These are phyloP conservation scores for Chironomus riparius DNA, from an alignment of 2,888 invertebrate species.

Conservation along the genomic window DNA sequence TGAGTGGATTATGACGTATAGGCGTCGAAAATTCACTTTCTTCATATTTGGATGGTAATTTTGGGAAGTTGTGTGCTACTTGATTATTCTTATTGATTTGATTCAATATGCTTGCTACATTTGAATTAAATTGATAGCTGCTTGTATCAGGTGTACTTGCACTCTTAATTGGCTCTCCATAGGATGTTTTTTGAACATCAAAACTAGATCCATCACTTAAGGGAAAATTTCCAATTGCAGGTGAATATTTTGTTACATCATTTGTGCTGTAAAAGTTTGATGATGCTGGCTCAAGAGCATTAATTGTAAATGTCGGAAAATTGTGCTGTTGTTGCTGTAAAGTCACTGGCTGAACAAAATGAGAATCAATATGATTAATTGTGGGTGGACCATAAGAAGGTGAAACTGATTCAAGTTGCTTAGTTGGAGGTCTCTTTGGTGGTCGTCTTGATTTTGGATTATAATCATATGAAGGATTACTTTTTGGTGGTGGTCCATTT, in stretches of 20 bases:
- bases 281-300: not conserved
- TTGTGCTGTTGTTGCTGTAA: not conserved
- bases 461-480: not conserved
- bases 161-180: not conserved
- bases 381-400: conserved; percentile 30
- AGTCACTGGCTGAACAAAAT: conserved; percentile 34
- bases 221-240: conserved; percentile 6
- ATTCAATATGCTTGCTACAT: not conserved
- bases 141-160: not conserved
- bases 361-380: conserved; percentile 9
- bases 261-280: not conserved
- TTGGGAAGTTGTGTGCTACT: conserved; percentile 31
- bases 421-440: conserved; percentile 31
- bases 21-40: conserved; percentile 28
- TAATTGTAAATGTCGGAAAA: conserved; percentile 1
- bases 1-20: conserved; percentile 22
- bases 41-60: conserved; percentile 31
- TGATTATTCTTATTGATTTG: not conserved
- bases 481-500: not conserved
- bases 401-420: conserved; percentile 33
- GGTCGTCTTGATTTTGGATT: conserved; percentile 31
- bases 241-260: not conserved
- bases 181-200: conserved; percentile 11
- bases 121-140: not conserved
- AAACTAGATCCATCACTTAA: not conserved